A percentile compares a stretch with the other conserved stretches of the same genome.
Evolutionary conservation across 2,888 invertebrate genomes (phyloP).

Genomic region (Phyto melanocephala): DNA sequence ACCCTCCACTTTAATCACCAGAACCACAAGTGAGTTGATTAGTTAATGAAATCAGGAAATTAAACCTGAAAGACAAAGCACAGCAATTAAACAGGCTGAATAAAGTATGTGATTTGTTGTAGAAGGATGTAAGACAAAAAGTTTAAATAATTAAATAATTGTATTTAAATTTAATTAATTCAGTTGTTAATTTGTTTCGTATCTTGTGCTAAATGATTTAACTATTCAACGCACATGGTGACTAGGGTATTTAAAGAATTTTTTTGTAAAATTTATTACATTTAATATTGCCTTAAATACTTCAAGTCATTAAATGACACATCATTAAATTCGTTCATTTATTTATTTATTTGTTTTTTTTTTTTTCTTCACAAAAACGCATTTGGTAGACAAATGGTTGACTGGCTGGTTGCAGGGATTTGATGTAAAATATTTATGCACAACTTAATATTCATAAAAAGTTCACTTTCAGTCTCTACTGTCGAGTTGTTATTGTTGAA

Average conservation of each 20-base stretch:
- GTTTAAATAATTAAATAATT: conserved; percentile 29
- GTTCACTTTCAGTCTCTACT: conserved; percentile 57
- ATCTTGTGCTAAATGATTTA: neutral
- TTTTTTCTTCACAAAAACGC: too few species aligned
- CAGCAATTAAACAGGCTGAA: neutral
- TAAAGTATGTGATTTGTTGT: neutral
- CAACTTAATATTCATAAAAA: neutral
- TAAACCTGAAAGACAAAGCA: neutral
- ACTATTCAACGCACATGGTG: conserved; percentile 25
- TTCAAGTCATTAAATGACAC: conserved; percentile 57
- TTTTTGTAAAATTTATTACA: conserved; percentile 3
- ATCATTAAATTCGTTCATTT: conserved; percentile 42
- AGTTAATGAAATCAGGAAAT: conserved; percentile 25
- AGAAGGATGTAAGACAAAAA: conserved; percentile 34
- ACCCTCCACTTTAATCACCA: too few species aligned
- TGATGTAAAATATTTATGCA: neutral
- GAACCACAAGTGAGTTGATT: neutral
- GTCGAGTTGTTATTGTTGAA: neutral
- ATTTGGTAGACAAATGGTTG: neutral
- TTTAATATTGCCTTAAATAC: conserved; percentile 33
- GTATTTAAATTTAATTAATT: conserved; percentile 20
- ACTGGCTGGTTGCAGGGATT: neutral
- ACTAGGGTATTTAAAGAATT: neutral
- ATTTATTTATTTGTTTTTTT: too few species aligned
- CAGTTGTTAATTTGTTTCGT: neutral